Percentiles rank a stretch among this genome's conserved stretches.
Evolutionary conservation across 2,888 invertebrate species (phyloP).

Genomic region (Notodonta dromedarius): DNA sequence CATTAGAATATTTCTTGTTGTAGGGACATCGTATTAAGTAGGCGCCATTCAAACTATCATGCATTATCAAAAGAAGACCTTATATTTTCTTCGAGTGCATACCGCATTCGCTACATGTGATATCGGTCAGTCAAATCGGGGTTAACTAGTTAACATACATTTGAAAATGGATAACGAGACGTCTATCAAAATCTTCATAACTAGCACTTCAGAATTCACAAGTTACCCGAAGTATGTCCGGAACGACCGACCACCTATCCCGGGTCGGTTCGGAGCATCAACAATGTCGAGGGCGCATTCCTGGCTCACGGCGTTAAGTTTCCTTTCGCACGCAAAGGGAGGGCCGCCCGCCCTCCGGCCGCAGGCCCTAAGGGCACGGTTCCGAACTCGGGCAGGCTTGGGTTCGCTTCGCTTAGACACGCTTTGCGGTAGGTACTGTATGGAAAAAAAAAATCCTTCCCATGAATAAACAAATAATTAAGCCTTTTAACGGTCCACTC

Average conservation of each 20-base stretch:
- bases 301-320: constrained; percentile 56
- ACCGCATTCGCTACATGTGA: too few species aligned
- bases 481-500: too few species aligned
- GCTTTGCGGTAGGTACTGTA: neutral
- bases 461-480: too few species aligned
- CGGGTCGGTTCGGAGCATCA: constrained; percentile 40
- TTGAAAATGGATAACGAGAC: too few species aligned
- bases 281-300: constrained; percentile 51
- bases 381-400: constrained; percentile 10
- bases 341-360: constrained; percentile 26
- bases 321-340: constrained; percentile 57
- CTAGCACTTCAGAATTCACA: neutral
- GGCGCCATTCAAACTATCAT: too few species aligned
- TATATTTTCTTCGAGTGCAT: too few species aligned
- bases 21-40: too few species aligned
- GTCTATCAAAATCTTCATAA: neutral
- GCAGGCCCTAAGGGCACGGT: constrained; percentile 13
- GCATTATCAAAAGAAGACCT: too few species aligned
- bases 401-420: neutral
- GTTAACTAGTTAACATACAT: too few species aligned
- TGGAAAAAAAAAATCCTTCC: neutral
- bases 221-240: neutral
- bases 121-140: too few species aligned
- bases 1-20: too few species aligned
- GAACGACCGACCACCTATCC: neutral